Percentiles rank a stretch among this genome's conserved stretches.
phyloP scores from a whole-genome alignment of 2,113 vertebrate species.

The Myocastor coypus region DNA sequence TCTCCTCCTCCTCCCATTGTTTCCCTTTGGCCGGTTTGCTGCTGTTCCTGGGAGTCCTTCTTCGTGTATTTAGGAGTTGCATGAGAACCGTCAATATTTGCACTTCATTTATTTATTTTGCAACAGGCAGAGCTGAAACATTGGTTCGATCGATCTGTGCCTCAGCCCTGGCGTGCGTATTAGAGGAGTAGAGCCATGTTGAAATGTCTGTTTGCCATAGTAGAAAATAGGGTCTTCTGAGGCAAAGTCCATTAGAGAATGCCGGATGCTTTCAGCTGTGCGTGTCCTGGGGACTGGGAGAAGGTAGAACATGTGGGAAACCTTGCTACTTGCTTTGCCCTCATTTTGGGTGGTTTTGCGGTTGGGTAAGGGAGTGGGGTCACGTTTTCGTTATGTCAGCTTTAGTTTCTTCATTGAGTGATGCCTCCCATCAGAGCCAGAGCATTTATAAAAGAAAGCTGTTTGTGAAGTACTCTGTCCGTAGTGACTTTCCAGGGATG shows the following conservation, averaged over 20 bases:
- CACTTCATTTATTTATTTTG: conserved; percentile 82
- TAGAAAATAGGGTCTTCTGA: conserved; percentile 68
- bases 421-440: neutral
- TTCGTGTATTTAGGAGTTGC: conserved; percentile 79
- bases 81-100: conserved; percentile 87
- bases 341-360: conserved; percentile 18
- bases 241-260: conserved; percentile 72
- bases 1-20: conserved; percentile 74
- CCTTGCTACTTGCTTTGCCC: neutral
- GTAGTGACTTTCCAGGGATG: neutral
- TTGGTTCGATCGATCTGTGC: conserved; percentile 71
- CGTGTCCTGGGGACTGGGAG: neutral
- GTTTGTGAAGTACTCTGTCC: neutral
- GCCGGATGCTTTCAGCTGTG: neutral
- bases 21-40: conserved; percentile 74
- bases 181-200: conserved; percentile 68
- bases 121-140: conserved; percentile 83
- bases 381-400: neutral
- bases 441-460: conserved; percentile 10
- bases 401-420: neutral
- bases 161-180: conserved; percentile 67
- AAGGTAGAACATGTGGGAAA: neutral
- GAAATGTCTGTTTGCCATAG: conserved; percentile 73
- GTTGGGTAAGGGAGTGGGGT: neutral
- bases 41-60: conserved; percentile 69